Conservation (phyloP, 1,140 invertebrate species). For the Camponotus vicinus region DNA sequence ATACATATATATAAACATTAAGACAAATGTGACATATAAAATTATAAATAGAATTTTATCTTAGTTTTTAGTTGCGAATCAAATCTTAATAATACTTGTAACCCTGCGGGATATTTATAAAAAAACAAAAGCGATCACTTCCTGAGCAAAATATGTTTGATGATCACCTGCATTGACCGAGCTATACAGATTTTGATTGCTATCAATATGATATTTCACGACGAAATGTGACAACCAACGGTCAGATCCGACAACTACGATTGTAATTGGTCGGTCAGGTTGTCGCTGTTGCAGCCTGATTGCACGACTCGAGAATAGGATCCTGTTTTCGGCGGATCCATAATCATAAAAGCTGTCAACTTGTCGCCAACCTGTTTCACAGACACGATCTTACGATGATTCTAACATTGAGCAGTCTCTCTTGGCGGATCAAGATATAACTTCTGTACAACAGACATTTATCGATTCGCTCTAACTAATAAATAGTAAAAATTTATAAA, state of each 20-base stretch:
- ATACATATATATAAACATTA: too few species aligned
- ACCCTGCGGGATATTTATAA: conserved; percentile 6
- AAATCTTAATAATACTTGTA: too few species aligned
- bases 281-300: conserved; percentile 18
- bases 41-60: too few species aligned
- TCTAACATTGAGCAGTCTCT: conserved; percentile 18
- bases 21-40: too few species aligned
- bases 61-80: too few species aligned
- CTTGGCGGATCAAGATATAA: conserved; percentile 2
- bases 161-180: neutral
- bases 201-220: conserved; percentile 33
- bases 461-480: neutral
- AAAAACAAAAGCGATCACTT: conserved; percentile 5
- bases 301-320: conserved; percentile 54
- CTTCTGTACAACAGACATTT: neutral
- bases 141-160: neutral
- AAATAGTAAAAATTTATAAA: neutral
- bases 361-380: conserved; percentile 42
- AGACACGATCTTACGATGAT: conserved; percentile 37
- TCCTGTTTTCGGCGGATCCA: conserved; percentile 63
- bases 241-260: conserved; percentile 14
- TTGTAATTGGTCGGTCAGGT: conserved; percentile 25
- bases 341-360: conserved; percentile 57
- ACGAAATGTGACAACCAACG: neutral
- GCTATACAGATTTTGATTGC: neutral